These are phyloP conservation scores for Vicugna pacos DNA, from an alignment of 2,113 vertebrate species.

Conservation along the genomic window DNA sequence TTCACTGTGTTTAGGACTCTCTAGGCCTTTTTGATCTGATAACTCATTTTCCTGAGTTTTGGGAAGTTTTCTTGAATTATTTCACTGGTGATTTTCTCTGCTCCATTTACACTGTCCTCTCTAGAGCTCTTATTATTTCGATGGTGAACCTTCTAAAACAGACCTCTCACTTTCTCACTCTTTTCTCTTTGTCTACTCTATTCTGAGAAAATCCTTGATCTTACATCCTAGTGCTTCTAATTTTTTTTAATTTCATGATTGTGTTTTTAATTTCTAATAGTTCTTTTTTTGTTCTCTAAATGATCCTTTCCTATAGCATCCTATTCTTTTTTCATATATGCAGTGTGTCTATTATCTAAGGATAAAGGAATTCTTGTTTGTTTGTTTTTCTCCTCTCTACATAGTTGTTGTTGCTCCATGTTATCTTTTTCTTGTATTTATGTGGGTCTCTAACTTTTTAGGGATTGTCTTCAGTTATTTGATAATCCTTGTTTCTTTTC, in stretches of 20 bases:
- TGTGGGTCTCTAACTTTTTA: not conserved
- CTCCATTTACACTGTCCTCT: not conserved
- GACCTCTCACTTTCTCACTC: not conserved
- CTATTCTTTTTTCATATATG: not conserved
- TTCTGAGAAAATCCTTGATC: conserved; percentile 17
- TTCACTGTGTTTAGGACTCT: not conserved
- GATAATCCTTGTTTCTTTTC: conserved; percentile 1
- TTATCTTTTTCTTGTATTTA: not conserved
- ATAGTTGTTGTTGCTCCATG: not conserved
- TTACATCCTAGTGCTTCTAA: not conserved
- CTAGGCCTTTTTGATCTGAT: not conserved
- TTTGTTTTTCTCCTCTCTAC: not conserved
- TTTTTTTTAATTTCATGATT: not conserved
- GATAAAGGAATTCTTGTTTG: not conserved
- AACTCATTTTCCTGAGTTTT: not conserved
- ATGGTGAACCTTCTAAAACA: not conserved
- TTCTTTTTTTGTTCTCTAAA: conserved; percentile 5
- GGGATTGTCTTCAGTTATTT: not conserved
- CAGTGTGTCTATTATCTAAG: not conserved
- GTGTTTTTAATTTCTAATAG: not conserved
- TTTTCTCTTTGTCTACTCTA: not conserved
- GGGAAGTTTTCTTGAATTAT: conserved; percentile 57
- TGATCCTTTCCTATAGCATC: not conserved
- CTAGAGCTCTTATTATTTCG: not conserved
- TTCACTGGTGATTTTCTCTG: conserved; percentile 47